Evolutionary conservation across 2,888 invertebrate genomes (phyloP), one percentile per base, ranked within the genome.

Genomic region (Sesamia inferens): DNA sequence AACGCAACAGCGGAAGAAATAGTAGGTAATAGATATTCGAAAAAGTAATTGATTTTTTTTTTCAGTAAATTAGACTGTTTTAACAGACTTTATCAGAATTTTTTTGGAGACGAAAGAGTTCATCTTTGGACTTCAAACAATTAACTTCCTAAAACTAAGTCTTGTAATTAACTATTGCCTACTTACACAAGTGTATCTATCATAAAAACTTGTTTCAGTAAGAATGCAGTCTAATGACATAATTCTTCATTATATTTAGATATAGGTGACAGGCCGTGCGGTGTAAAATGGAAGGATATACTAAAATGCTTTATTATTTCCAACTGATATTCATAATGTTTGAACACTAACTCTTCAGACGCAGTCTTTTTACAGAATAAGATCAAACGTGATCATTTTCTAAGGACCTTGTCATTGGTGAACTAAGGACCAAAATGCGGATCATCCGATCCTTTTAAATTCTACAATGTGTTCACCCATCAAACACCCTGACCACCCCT

Each of bases 401-500:
- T 5, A 72, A 51, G 3, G 2, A 47, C 44, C 8, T 7, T 22
- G 14, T 24, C 5, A 4, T 2, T 13, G n/a, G 13, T 6, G 0
- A 8, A 2, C 6, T 16, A 4, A 51, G 14, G 48, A 39, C 5
- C 16, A 75, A 44, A 74, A 63, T 74, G 24, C 1, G 51, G 63
- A 39, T 57, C 22, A 14, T 59, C 19, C 22, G 16, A 13, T 6
- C 14, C 6, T 57, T 69, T 69, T 55, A 47, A 68, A 65, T n/a
- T 65, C n/a, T 54, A 39, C n/a, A 71, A 64, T 55, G 47, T 68
- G 1, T 72, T 55, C 24, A 48, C 66, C 65, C 65, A 65, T 75
- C 73, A 78, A 68, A 68, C 65, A 63, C 65, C 59, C 78, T 80
- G 81, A 65, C 71, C 68, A 70, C 66, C 78, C 87, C 79, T 82